Evolutionary conservation across 2,888 invertebrate species (phyloP).

Genomic region (Notodonta dromedarius): DNA sequence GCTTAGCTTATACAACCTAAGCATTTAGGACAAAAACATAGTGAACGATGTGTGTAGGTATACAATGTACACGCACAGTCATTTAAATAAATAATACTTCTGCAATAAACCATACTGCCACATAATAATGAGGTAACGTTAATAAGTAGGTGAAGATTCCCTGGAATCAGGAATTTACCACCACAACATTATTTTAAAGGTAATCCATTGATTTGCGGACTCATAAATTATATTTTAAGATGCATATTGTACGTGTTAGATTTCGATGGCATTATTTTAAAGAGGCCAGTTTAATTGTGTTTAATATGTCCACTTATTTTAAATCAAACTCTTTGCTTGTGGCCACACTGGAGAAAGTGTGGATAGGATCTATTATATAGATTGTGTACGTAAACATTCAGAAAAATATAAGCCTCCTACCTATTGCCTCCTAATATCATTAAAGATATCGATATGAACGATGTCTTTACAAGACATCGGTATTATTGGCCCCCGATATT

Average conservation of each 20-base stretch:
- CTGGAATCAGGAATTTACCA: background rate
- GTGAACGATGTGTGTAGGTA: background rate
- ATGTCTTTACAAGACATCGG: constrained; percentile 28
- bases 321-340: too few species aligned
- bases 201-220: too few species aligned
- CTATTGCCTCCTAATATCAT: background rate
- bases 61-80: background rate
- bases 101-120: background rate
- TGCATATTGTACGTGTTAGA: too few species aligned
- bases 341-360: too few species aligned
- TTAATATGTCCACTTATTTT: too few species aligned
- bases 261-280: too few species aligned
- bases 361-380: too few species aligned
- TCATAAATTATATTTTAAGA: too few species aligned
- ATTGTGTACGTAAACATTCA: background rate
- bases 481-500: constrained; percentile 35
- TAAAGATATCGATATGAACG: constrained; percentile 11
- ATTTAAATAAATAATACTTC: background rate
- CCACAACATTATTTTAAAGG: background rate
- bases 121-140: background rate
- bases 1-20: background rate
- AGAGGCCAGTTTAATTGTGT: too few species aligned
- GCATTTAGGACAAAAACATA: background rate
- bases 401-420: background rate
- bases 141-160: background rate